A percentile compares a stretch with the other conserved stretches of the same genome.
phyloP scores from a whole-genome alignment of 1,140 invertebrate genomes.

The Spodoptera frugiperda region DNA sequence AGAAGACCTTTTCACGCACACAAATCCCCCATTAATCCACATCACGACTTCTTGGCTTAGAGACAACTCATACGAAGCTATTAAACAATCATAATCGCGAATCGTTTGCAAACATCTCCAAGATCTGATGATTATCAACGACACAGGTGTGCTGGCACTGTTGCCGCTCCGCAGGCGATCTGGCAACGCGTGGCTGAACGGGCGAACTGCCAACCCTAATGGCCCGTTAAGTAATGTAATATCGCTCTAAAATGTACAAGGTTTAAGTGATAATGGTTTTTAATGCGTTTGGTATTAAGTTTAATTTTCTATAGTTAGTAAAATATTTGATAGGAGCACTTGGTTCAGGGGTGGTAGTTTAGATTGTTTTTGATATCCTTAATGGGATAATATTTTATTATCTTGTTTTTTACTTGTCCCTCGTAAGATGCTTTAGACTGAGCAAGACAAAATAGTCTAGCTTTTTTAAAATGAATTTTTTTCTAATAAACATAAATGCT shows the following conservation, averaged over 20 bases:
- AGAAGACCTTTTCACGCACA: no score
- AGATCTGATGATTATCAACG: conserved; percentile 17
- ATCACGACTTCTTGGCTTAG: no score
- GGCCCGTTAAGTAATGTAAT: conserved; percentile 20
- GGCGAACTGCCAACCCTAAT: conserved; percentile 9
- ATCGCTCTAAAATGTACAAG: conserved; percentile 1
- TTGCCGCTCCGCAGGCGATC: conserved; percentile 3
- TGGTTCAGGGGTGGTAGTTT: no score
- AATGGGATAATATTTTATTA: no score
- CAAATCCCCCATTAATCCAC: no score
- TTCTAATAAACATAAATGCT: no score
- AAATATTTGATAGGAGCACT: no score
- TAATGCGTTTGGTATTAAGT: neutral
- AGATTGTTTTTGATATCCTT: no score
- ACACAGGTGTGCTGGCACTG: conserved; percentile 26
- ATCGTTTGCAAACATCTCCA: neutral
- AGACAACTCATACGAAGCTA: neutral
- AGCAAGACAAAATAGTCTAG: no score
- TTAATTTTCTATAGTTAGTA: neutral
- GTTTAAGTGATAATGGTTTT: neutral
- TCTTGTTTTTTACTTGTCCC: no score
- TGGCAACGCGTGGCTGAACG: conserved; percentile 17
- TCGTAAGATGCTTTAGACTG: no score
- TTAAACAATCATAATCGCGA: neutral
- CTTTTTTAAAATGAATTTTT: no score